Base-by-base conservation (phyloP, 2,888 invertebrate genomes). In the Pandemis heparana region DNA sequence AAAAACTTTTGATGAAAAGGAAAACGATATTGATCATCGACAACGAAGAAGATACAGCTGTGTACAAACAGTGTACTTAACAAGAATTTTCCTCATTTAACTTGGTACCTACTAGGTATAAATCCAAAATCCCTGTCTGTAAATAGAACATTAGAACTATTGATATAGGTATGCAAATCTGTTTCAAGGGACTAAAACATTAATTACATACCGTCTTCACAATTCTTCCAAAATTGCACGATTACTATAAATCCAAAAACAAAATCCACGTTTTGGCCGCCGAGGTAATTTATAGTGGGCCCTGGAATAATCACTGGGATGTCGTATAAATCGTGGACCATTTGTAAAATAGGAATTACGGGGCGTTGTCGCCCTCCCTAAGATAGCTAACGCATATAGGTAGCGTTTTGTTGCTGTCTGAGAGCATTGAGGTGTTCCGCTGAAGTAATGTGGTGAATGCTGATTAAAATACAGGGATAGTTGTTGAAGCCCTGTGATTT, bases 271-370 rank as follows among this genome's bases (percentile, higher is more conserved):
- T 87, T 84, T 86, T 85, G 84, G 84, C 84, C 85, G 85, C 86
- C 85, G 89, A 87, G 88, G 92, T 92, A 93, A 94, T 94, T 94
- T 94, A 94, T 93, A 87, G 89, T 86, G 84, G 85, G 86, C 86
- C 83, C 85, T 85, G 85, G 93, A 90, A 94, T 94, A 94, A 94
- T 94, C 94, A 94, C 89, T 79, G 80, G 89, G 91, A 92, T 92
- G 93, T 89, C 92, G 91, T 88, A 94, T 94, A 94, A 94, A 94
- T 94, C 88, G 89, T 90, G 88, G 84, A 85, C 91, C 94, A 92
- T 94, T 94, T 94, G 93, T 93, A 91, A 92, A 94, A 94, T 93
- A 91, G 90, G 92, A 89, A 93, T 93, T 92, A 92, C 92, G 89
- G 82, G 84, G 79, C 81, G 86, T 87, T 90, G 91, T 92, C 91